Conservation (phyloP, 1,140 invertebrate genomes). For the Babylonia areolata region DNA sequence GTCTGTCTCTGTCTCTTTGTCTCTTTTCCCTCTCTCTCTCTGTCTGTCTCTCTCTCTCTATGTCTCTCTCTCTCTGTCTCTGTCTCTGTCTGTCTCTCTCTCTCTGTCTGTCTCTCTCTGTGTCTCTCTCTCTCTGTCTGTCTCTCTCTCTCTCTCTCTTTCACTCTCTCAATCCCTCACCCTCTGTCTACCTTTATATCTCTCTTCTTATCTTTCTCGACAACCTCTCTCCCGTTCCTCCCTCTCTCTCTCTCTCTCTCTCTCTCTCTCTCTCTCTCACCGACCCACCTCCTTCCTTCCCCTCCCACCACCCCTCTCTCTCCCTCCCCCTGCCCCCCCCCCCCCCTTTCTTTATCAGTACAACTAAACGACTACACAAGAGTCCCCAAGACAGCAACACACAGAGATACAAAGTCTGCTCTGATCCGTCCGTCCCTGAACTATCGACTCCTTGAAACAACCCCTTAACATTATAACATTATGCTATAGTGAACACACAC, state of each 20-base stretch:
- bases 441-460: no score
- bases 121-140: not conserved
- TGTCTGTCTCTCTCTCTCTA: not conserved
- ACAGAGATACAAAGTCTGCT: no score
- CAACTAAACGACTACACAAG: no score
- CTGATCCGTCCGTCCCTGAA: no score
- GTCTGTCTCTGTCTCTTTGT: not conserved
- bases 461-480: no score
- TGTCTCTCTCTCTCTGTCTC: not conserved
- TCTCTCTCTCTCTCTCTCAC: not conserved
- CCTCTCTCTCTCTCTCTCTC: not conserved
- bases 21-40: not conserved
- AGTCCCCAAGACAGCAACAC: no score
- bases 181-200: not conserved
- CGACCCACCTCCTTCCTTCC: no score
- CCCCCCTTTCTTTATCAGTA: no score
- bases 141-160: not conserved
- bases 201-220: not conserved
- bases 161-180: not conserved
- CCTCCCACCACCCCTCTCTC: not conserved
- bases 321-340: no score
- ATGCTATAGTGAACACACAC: no score
- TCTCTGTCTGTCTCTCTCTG: not conserved
- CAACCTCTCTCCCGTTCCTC: not conserved
- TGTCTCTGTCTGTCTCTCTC: not conserved